Evolutionary conservation across 1,140 invertebrate species (phyloP).

Genomic region (Pseudomyrmex sp.): DNA sequence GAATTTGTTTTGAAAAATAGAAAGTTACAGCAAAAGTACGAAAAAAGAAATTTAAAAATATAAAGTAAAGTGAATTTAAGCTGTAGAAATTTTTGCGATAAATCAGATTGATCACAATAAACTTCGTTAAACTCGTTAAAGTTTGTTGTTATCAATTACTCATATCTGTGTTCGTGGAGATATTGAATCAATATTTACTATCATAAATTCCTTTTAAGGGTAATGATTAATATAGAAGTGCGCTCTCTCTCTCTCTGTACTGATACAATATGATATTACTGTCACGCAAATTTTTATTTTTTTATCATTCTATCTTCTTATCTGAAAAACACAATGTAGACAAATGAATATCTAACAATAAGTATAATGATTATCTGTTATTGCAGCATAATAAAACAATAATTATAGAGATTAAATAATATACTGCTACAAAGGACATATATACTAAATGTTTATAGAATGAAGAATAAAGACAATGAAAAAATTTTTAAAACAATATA

Average conservation of each 20-base stretch:
- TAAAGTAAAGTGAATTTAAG: not conserved
- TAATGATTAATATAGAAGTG: not conserved
- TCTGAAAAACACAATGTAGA: not conserved
- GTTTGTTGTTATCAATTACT: not conserved
- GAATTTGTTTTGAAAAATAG: not conserved
- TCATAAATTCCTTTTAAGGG: not conserved
- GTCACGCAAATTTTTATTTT: no score
- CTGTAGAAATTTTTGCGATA: not conserved
- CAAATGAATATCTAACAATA: not conserved
- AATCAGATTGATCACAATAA: not conserved
- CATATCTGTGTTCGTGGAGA: not conserved
- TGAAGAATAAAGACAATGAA: no score
- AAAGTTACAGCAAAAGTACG: not conserved
- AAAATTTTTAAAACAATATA: no score
- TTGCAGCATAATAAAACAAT: not conserved
- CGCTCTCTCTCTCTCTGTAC: no score
- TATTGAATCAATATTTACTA: conserved; percentile 2
- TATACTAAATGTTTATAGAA: no score
- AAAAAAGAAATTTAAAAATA: no score
- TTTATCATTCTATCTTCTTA: conserved; percentile 29
- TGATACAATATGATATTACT: conserved; percentile 4
- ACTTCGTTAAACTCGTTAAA: not conserved
- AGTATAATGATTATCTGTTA: not conserved
- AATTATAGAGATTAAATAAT: not conserved
- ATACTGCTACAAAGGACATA: no score